Conservation (phyloP, 2,888 invertebrate genomes). For the Napeogenes inachia region DNA sequence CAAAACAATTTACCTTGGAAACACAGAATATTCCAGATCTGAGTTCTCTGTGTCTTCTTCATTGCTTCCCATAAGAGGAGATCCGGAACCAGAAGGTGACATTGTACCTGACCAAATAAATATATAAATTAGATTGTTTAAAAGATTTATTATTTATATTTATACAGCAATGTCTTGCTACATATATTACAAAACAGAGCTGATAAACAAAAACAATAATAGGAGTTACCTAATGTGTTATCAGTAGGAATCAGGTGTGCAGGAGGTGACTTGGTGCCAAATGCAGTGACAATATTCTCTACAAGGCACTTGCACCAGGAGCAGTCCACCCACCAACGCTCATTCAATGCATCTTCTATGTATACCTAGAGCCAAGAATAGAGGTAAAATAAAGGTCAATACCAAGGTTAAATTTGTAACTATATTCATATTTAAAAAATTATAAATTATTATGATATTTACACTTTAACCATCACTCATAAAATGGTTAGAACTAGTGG, state of each 20-base stretch:
- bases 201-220: too few relatives aligned
- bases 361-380: conserved; percentile 79
- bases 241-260: conserved; percentile 82
- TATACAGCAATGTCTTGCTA: too few relatives aligned
- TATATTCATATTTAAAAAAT: too few relatives aligned
- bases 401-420: too few relatives aligned
- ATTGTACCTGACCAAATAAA: conserved; percentile 57
- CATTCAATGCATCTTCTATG: conserved; percentile 95
- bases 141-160: too few relatives aligned
- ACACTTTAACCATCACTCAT: too few relatives aligned
- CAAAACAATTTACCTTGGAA: conserved; percentile 52
- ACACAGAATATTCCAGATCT: conserved; percentile 73
- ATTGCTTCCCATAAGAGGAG: conserved; percentile 71
- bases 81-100: conserved; percentile 74
- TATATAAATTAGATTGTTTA: too few relatives aligned
- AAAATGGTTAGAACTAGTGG: too few relatives aligned
- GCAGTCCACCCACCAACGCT: conserved; percentile 95
- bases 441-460: too few relatives aligned
- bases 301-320: conserved; percentile 93
- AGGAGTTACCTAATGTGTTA: conserved; percentile 57
- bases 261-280: conserved; percentile 87
- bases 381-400: too few relatives aligned
- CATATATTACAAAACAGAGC: too few relatives aligned
- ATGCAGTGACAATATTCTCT: conserved; percentile 92
- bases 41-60: conserved; percentile 78